Evolutionary conservation across 2,888 invertebrate genomes (phyloP), one percentile per base, ranked within the genome.

Genomic region (Linnaemya vulpina): DNA sequence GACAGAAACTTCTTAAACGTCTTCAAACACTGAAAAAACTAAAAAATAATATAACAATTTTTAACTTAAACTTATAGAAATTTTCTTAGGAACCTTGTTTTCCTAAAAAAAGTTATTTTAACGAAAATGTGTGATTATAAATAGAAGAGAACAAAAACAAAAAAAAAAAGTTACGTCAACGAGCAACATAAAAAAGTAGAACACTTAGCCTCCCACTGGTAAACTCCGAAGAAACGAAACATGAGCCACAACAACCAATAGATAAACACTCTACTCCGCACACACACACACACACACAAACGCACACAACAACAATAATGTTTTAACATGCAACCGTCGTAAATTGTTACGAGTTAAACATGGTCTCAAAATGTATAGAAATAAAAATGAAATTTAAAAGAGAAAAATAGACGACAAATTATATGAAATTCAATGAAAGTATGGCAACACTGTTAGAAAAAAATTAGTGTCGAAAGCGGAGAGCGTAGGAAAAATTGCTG

Each of bases 121-220:
- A 46, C 58, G 53, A 63, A n/a, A 53, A 43, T 17, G 43, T 43
- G 20, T 65, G 55, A 75, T 65, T 75, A 20, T 43, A 40, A 65
- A 51, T 2, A 35, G 4, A 15, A 46, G 46, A 15, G 5, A 15
- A 1, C 53, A 22, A 17, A 74, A 40, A 68, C 51, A 13, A 25
- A 25, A 65, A 43, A 1, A 17, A 22, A 63, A 67, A 51, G n/a
- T 9, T 38, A 65, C 10, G 17, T 17, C 5, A 77, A 55, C 71
- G 22, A 60, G 62, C 40, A 58, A 53, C 70, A 22, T 60, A 25
- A 70, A 75, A n/a, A 81, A 70, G 75, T 84, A 79, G 83, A 79
- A 84, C 84, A 84, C 60, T 76, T 75, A 79, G 80, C 75, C 79
- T 67, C 79, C 84, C 71, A 84, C 84, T 84, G 84, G 51, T 80